Evolutionary conservation across 2,888 invertebrate species (phyloP), one percentile per base, ranked within the genome.

Genomic region (Drosophila suboccidentalis): DNA sequence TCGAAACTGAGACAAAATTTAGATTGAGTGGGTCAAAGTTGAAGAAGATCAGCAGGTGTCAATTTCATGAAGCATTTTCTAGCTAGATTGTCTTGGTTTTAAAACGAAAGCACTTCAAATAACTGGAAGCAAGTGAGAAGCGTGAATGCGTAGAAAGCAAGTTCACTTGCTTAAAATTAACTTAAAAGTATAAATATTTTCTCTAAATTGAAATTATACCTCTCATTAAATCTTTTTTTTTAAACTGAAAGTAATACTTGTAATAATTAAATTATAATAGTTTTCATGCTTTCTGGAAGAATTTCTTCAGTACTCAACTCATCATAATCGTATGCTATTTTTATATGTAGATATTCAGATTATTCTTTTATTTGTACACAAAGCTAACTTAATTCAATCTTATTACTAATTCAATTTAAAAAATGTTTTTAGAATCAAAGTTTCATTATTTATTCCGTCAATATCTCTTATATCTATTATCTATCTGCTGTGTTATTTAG

Each of bases 21-120:
- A 36, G 53, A 26, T 63, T 11, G 36, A 63, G 57, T 41, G 26
- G 54, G 55, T 44, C 44, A 57, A 38, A 63, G 59, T 53, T 58
- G 47, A 60, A 39, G 47, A 55, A 61, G 74, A 62, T 73, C 64
- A 76, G 59, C 76, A 78, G 76, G 78, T 73, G 78, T 73, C 69
- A 62, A 78, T 69, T 73, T 68, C 55, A 65, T 66, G 22, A 46
- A 32, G 36, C 19, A 36, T 50, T 68, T 61, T 51, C 50, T 38
- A 32, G 36, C 15, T 64, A n/a, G 41, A 64, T 49, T 29, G 32
- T 39, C 41, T n/a, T 13, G 17, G 9, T 32, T 54, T 39, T 32
- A 36, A 59, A 57, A 54, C 57, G 63, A 66, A 76, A 75, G 41
- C 72, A 63, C 54, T 53, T 46, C 38, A 54, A 36, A 51, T 34